Evolutionary conservation across 2,113 vertebrate genomes (phyloP).

Genomic region (Coryphaenoides rupestris): DNA sequence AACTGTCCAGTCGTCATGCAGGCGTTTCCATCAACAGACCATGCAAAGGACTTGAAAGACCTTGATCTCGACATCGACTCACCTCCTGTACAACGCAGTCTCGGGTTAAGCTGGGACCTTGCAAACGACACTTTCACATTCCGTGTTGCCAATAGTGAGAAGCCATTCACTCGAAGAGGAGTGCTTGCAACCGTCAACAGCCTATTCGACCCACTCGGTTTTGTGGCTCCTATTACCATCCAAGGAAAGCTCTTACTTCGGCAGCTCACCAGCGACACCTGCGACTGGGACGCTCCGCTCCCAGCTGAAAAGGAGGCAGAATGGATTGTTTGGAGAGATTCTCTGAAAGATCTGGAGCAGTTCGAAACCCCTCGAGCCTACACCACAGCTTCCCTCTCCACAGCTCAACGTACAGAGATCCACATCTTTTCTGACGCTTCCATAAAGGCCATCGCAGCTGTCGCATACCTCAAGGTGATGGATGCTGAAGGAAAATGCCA

Average conservation of each 20-base stretch:
- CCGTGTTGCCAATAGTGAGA: no score
- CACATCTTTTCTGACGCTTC: constrained; percentile 6
- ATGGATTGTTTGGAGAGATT: background rate
- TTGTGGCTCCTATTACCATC: no score
- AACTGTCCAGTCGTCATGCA: constrained; percentile 15
- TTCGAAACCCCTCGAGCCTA: background rate
- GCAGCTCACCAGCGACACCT: background rate
- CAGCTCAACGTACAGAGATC: background rate
- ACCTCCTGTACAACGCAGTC: constrained; percentile 3
- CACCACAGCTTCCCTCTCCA: background rate
- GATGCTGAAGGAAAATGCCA: background rate
- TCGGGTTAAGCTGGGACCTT: constrained; percentile 12
- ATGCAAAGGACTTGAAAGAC: constrained; percentile 9
- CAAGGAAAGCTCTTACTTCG: background rate
- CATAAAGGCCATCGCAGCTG: background rate
- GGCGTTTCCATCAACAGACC: constrained; percentile 6
- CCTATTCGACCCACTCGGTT: constrained; percentile 22
- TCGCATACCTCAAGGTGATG: constrained; percentile 5
- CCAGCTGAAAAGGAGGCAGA: constrained; percentile 1
- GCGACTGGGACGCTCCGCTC: background rate
- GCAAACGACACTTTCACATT: constrained; percentile 13
- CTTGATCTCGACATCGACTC: constrained; percentile 5
- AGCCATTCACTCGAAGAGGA: constrained; percentile 18
- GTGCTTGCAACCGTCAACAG: constrained; percentile 16
- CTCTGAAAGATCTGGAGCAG: background rate